Conservation (phyloP, 2,797 vertebrate genomes). For the Eulemur coronatus region DNA sequence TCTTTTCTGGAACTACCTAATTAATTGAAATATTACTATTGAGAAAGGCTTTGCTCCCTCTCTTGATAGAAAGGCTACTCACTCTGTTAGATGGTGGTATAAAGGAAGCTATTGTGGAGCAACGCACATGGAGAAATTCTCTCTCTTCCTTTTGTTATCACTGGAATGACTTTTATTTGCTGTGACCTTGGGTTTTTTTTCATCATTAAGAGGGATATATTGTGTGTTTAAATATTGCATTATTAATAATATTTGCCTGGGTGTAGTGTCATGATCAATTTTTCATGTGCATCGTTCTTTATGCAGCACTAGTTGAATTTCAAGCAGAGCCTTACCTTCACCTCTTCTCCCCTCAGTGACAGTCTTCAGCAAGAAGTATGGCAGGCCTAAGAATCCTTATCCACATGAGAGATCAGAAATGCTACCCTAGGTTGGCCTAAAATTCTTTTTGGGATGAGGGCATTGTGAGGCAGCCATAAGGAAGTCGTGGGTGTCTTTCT, state of each 20-base stretch:
- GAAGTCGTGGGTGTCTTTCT: background rate
- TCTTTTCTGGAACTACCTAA: background rate
- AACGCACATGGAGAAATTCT: conserved; percentile 13
- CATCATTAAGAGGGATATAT: conserved; percentile 61
- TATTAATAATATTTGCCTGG: conserved; percentile 76
- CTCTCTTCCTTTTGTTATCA: conserved; percentile 32
- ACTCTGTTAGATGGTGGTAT: background rate
- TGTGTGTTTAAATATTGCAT: conserved; percentile 73
- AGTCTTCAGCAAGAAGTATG: conserved; percentile 14
- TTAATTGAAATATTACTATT: background rate
- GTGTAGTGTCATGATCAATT: conserved; percentile 68
- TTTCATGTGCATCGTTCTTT: conserved; percentile 75
- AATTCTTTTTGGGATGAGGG: background rate
- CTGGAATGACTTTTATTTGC: conserved; percentile 70
- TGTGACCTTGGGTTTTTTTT: conserved; percentile 57
- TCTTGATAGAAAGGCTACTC: background rate
- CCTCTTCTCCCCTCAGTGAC: conserved; percentile 44
- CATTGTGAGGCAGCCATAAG: background rate
- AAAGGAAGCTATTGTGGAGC: background rate
- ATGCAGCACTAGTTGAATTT: conserved; percentile 61
- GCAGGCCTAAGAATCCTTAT: background rate
- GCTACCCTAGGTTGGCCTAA: background rate
- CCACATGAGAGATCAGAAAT: background rate
- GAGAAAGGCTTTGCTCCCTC: background rate
- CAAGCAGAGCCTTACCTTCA: conserved; percentile 67